These are phyloP conservation scores for Bovichtus diacanthus DNA, from an alignment of 2,797 vertebrate species.

Conservation along the genomic window DNA sequence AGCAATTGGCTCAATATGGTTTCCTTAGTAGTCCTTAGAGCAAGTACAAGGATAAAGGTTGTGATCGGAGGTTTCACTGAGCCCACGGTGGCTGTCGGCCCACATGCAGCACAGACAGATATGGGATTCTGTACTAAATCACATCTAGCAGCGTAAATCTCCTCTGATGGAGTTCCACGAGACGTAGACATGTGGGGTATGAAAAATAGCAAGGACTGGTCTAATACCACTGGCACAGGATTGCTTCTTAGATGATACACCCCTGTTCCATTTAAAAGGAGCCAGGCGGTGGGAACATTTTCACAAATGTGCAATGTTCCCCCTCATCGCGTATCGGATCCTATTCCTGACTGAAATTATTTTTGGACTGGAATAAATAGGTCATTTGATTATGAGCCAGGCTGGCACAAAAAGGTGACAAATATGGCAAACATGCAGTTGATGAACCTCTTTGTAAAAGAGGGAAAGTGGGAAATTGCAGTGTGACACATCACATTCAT, in stretches of 20 bases:
- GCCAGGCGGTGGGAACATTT: conserved; percentile 40
- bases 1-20: background rate
- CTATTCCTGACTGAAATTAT: conserved; percentile 63
- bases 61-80: conserved; percentile 39
- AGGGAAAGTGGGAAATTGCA: conserved; percentile 44
- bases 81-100: conserved; percentile 17
- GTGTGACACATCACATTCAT: conserved; percentile 23
- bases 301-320: conserved; percentile 47
- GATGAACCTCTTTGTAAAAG: conserved; percentile 48
- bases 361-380: conserved; percentile 70
- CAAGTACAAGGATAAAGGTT: conserved; percentile 15
- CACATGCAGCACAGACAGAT: conserved; percentile 26
- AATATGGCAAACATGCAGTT: conserved; percentile 53
- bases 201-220: conserved; percentile 24
- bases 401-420: conserved; percentile 57
- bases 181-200: conserved; percentile 19
- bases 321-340: conserved; percentile 47
- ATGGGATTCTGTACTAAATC: conserved; percentile 39
- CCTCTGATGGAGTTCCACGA: conserved; percentile 23
- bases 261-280: conserved; percentile 30
- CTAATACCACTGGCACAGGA: conserved; percentile 16
- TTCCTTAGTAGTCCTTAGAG: conserved; percentile 5
- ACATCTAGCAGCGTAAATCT: conserved; percentile 47
- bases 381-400: conserved; percentile 64
- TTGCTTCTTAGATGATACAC: conserved; percentile 37